Evolutionary conservation across 2,113 vertebrate genomes (phyloP).

Genomic region (Ahaetulla prasina): DNA sequence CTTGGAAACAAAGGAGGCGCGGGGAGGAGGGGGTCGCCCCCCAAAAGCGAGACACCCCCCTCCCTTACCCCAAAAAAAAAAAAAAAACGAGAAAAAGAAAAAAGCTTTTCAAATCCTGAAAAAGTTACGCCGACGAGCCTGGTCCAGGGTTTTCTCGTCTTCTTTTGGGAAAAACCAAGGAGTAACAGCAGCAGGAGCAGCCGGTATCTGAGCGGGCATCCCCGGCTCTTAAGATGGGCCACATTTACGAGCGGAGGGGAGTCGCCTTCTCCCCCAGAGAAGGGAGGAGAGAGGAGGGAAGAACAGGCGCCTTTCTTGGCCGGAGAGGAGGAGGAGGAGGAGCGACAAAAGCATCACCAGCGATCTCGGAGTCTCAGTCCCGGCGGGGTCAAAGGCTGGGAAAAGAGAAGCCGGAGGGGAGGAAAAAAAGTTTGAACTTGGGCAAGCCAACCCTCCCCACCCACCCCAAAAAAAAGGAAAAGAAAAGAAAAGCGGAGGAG

Average conservation of each 20-base stretch:
- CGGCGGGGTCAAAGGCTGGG: conserved; percentile 27
- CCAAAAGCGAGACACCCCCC: not conserved
- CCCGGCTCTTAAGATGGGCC: conserved; percentile 54
- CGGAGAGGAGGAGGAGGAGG: not conserved
- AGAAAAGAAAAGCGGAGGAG: not conserved
- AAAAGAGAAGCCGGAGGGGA: conserved; percentile 26
- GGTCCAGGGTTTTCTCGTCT: conserved; percentile 45
- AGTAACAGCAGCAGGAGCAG: conserved; percentile 39
- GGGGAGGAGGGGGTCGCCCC: not conserved
- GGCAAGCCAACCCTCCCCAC: too few relatives aligned
- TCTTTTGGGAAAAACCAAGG: conserved; percentile 36
- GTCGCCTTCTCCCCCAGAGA: conserved; percentile 46
- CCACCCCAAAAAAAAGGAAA: not conserved
- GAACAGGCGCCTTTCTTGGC: not conserved
- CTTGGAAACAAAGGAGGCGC: not conserved
- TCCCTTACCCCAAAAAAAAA: conserved; percentile 7
- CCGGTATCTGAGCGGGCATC: conserved; percentile 26
- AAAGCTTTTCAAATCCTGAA: conserved; percentile 72
- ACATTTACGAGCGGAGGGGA: conserved; percentile 53
- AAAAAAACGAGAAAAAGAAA: not conserved
- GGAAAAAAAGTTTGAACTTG: conserved; percentile 56
- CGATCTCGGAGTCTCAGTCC: conserved; percentile 29
- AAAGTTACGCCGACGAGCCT: conserved; percentile 68
- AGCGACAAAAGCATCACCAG: conserved; percentile 19
- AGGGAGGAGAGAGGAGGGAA: conserved; percentile 40